Base-by-base conservation (phyloP, 2,113 vertebrate species). In the Oophaga pumilio region DNA sequence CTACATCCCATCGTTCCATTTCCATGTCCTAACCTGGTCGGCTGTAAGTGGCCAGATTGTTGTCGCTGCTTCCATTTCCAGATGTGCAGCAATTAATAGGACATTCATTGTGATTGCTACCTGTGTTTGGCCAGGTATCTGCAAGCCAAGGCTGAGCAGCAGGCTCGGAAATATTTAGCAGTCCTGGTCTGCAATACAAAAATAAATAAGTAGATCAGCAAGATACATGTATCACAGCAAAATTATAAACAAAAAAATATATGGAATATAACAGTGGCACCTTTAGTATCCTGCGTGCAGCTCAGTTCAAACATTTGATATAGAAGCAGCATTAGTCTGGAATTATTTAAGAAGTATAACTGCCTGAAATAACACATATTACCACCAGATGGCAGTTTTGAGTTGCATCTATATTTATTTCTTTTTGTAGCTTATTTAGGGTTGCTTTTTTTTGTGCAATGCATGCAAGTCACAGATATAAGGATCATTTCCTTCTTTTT, bases 91-190 rank as follows among this genome's bases (percentile, higher is more conserved):
- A 99, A 92, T 94, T 99, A 94, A 99, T 99, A 93, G 97, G 96
- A 93, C 98, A 99, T 94, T 99, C 97, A 0, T 97, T 99, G 93
- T 98, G 98, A 88, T 94, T 98, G 94, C 96, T 97, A 89, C 97
- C 97, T 28, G 96, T 97, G 90, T 99, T 98, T 78, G 98, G 98
- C 98, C 98, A 99, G 0, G 98, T 99, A 92, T 99, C 98, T 15
- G 98, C 98, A 84, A 99, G 93, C 98, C 98, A 99, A 0, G 98
- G 98, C 90, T 99, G 98, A 8, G 96, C 90, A 62, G 97, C 95
- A 0, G 97, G 94, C 89, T 99, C 98, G 57, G 96, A 96, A 79
- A 99, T 98, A 94, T 99, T 99, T 85, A 99, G 95, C 90, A 99
- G 95, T 89, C 98, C 98, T 66, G 98, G 97, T 93, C 98, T 99